phyloP scores from a whole-genome alignment of 92 coral and sea anemone species.

The Metridium senile region DNA sequence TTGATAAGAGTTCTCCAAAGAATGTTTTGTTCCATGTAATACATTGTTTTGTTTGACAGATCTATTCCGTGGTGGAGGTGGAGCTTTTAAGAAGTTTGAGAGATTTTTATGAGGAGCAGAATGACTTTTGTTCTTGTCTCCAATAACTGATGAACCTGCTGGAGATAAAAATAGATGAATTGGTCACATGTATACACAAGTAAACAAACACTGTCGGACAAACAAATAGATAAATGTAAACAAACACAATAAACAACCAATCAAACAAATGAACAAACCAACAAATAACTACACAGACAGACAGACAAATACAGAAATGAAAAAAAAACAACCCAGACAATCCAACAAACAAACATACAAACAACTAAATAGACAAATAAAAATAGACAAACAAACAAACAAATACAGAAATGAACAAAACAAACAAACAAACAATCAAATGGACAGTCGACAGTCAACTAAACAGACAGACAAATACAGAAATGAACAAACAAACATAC shows the following conservation, averaged over 20 bases:
- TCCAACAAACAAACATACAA: not conserved
- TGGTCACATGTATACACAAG: not conserved
- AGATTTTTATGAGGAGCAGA: conserved; percentile 48
- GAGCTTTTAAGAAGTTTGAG: conserved; percentile 86
- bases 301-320: too few species aligned
- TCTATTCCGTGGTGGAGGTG: conserved; percentile 88
- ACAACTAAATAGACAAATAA: not conserved
- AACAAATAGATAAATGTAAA: not conserved
- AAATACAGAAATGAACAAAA: not conserved
- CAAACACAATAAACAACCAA: too few species aligned
- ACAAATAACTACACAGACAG: too few species aligned
- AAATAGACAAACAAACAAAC: not conserved
- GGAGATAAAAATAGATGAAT: not conserved
- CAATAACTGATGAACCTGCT: conserved; percentile 63
- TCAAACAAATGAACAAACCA: too few species aligned
- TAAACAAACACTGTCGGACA: not conserved
- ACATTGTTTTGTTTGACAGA: conserved; percentile 61
- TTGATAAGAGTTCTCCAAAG: conserved; percentile 26
- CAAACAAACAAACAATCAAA: not conserved
- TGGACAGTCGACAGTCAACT: too few species aligned
- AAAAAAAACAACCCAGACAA: too few species aligned
- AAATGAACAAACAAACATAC: not conserved
- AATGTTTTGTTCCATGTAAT: conserved; percentile 41
- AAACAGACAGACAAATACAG: not conserved
- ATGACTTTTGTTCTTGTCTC: conserved; percentile 70